phyloP scores from a whole-genome alignment of 1,140 invertebrate species.

The Ladona fulva region DNA sequence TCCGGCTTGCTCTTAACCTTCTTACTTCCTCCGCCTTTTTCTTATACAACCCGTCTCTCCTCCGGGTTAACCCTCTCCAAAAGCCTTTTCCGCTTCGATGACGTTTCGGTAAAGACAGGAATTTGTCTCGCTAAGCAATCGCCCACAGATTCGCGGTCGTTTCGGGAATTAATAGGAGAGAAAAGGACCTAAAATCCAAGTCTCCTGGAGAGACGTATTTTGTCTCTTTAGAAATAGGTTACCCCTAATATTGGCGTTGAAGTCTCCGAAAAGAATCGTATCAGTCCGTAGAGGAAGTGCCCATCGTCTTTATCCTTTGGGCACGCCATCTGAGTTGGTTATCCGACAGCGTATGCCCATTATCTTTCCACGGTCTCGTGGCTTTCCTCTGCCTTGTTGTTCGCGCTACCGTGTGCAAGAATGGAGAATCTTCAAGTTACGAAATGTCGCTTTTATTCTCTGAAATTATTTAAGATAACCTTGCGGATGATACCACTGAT shows the following conservation, averaged over 20 bases:
- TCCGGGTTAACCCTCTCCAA: background rate
- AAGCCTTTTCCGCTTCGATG: background rate
- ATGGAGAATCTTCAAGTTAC: background rate
- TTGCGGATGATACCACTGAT: too few species aligned
- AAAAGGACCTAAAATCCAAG: too few species aligned
- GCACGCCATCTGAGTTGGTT: background rate
- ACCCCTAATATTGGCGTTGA: too few species aligned
- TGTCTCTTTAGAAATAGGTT: background rate
- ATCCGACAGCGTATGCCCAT: background rate
- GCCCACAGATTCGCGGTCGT: background rate
- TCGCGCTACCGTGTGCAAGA: background rate
- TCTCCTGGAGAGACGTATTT: too few species aligned
- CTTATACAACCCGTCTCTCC: too few species aligned
- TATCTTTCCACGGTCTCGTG: background rate
- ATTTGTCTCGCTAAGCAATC: background rate
- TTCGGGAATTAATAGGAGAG: background rate
- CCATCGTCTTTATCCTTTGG: constrained; percentile 4
- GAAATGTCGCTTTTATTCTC: too few species aligned
- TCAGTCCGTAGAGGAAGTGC: background rate
- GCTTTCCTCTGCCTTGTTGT: background rate
- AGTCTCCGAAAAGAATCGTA: background rate
- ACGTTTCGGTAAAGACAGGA: background rate
- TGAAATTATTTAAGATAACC: too few species aligned
- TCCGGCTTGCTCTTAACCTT: too few species aligned
- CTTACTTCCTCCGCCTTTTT: too few species aligned